A percentile compares a stretch with the other conserved stretches of the same genome.
Evolutionary conservation across 2,797 vertebrate species (phyloP).

Genomic region (Galagoides demidoff): DNA sequence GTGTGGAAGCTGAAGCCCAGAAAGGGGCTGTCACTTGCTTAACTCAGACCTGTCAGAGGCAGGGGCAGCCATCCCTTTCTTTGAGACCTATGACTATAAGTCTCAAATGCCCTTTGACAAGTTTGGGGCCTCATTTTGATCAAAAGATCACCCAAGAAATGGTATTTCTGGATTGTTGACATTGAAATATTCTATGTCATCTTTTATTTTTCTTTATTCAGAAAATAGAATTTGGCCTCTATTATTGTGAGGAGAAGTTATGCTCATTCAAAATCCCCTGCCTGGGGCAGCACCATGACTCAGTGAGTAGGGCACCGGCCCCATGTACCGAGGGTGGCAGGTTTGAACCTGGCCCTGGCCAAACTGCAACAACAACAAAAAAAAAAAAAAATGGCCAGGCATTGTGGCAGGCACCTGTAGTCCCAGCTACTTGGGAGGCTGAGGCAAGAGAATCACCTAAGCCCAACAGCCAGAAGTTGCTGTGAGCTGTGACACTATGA

Average conservation of each 20-base stretch:
- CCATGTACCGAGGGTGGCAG: too few species aligned
- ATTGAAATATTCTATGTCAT: conserved; percentile 1
- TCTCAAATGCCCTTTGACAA: neutral
- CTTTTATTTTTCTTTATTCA: conserved; percentile 11
- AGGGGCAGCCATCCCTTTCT: neutral
- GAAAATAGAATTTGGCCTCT: neutral
- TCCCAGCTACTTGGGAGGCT: too few species aligned
- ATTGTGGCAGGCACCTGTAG: too few species aligned
- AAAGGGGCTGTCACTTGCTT: neutral
- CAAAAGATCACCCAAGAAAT: conserved; percentile 4
- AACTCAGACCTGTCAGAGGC: neutral
- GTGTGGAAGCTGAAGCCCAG: neutral
- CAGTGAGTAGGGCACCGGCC: too few species aligned
- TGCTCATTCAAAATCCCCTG: neutral
- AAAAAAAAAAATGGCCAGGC: too few species aligned
- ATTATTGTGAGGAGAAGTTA: neutral
- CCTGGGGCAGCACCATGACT: too few species aligned
- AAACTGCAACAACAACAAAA: too few species aligned
- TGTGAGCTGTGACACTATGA: too few species aligned
- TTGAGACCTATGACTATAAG: neutral
- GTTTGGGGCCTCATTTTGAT: neutral
- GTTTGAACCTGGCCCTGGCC: too few species aligned
- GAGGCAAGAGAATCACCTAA: too few species aligned
- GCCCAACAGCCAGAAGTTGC: too few species aligned
- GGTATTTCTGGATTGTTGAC: neutral